A percentile compares a stretch with the other conserved stretches of the same genome.
Conservation (phyloP, 2,888 invertebrate species). For the Psylliodes chrysocephalus region DNA sequence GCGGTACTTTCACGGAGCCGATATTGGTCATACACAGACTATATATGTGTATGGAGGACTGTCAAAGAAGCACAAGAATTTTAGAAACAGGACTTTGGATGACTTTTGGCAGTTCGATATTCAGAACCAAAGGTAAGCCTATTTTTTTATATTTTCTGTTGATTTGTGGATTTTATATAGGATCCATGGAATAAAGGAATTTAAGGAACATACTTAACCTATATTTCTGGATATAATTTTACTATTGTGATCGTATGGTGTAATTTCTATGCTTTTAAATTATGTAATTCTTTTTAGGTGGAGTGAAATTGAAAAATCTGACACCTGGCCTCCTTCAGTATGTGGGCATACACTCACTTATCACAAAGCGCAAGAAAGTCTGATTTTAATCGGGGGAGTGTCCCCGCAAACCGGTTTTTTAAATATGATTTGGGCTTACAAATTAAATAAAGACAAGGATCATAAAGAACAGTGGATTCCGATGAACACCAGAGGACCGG, state of each 20-base stretch:
- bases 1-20: slow-evolving; percentile 92
- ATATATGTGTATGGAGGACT: slow-evolving; percentile 92
- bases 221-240: not conserved
- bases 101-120: slow-evolving; percentile 95
- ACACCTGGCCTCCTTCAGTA: slow-evolving; percentile 76
- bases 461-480: slow-evolving; percentile 74
- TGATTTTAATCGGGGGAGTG: slow-evolving; percentile 89
- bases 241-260: not conserved
- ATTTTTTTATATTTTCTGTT: no score
- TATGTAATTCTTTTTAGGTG: slow-evolving; percentile 71
- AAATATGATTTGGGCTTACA: slow-evolving; percentile 82
- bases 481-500: slow-evolving; percentile 76
- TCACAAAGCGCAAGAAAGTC: slow-evolving; percentile 77
- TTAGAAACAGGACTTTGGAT: slow-evolving; percentile 69
- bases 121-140: slow-evolving; percentile 72
- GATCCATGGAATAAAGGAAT: no score
- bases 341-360: slow-evolving; percentile 91
- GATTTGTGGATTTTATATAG: no score
- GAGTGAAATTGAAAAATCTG: slow-evolving; percentile 72
- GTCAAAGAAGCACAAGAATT: slow-evolving; percentile 63
- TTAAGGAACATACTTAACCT: no score
- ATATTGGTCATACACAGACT: slow-evolving; percentile 84
- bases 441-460: slow-evolving; percentile 71
- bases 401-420: slow-evolving; percentile 80
- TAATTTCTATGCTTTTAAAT: no score